Conservation (phyloP, 2,797 vertebrate species). For the Tokudaia tokunoshimensis region DNA sequence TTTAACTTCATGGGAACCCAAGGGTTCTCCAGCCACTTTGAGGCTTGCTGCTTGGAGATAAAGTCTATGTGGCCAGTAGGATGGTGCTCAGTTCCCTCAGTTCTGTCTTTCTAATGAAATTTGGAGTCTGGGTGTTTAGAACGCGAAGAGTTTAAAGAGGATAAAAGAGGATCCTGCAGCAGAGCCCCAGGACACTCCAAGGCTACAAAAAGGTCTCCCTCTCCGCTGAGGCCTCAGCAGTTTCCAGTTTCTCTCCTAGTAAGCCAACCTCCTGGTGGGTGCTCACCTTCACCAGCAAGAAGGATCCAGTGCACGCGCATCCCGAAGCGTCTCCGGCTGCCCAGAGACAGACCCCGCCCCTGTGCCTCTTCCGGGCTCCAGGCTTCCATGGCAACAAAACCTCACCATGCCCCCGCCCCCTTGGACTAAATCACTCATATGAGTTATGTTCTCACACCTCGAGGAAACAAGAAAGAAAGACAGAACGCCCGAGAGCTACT, state of each 20-base stretch:
- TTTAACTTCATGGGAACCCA: neutral
- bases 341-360: neutral
- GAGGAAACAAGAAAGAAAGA: neutral
- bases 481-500: neutral
- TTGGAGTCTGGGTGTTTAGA: fast-evolving
- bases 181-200: no score
- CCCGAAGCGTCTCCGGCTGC: fast-evolving
- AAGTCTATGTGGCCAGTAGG: no score
- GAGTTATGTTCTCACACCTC: neutral
- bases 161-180: no score
- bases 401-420: neutral
- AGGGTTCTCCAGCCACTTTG: neutral
- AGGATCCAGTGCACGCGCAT: no score
- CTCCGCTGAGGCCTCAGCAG: neutral
- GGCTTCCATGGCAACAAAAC: constrained; percentile 73
- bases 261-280: fast-evolving
- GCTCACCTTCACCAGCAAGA: neutral
- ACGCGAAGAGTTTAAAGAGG: neutral
- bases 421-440: constrained; percentile 60
- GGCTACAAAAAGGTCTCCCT: neutral
- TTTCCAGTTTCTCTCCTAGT: fast-evolving
- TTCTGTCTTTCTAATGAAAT: neutral
- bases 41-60: neutral
- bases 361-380: fast-evolving
- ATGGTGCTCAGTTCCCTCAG: neutral